Conservation (phyloP, 2,888 invertebrate species). For the Scaptomyza polygonia region DNA sequence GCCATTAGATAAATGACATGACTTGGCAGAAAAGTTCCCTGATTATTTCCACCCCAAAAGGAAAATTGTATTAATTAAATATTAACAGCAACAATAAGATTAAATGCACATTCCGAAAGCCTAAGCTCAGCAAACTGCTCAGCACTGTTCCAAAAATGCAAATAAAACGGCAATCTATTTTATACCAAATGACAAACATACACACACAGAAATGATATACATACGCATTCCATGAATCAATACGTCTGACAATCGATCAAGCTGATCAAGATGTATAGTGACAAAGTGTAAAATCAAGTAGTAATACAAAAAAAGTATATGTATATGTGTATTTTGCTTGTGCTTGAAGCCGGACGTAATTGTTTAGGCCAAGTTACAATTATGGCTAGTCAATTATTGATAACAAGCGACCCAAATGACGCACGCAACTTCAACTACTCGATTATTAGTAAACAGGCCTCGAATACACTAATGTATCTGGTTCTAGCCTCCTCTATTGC, state of each 20-base stretch:
- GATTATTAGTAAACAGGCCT: constrained; percentile 25
- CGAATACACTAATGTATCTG: constrained; percentile 31
- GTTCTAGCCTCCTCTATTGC: constrained; percentile 9
- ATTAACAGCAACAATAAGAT: constrained; percentile 45
- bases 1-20: constrained; percentile 67
- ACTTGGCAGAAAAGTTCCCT: constrained; percentile 47
- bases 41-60: not conserved
- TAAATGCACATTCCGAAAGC: constrained; percentile 27
- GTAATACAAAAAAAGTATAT: constrained; percentile 2
- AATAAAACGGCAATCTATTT: constrained; percentile 36
- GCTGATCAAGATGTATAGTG: constrained; percentile 4
- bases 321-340: too few relatives aligned
- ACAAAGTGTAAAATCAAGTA: constrained; percentile 38
- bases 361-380: constrained; percentile 46
- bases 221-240: constrained; percentile 63
- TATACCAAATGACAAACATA: constrained; percentile 38
- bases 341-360: constrained; percentile 5
- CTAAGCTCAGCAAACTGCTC: constrained; percentile 18
- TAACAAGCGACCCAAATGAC: constrained; percentile 41
- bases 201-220: constrained; percentile 18
- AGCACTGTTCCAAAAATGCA: constrained; percentile 6
- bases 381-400: constrained; percentile 64
- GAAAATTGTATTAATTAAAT: constrained; percentile 49
- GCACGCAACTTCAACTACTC: constrained; percentile 18
- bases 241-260: constrained; percentile 40